A percentile compares a stretch with the other conserved stretches of the same genome.
Conservation (phyloP, 2,113 vertebrate genomes). For the Catharus minimus region DNA sequence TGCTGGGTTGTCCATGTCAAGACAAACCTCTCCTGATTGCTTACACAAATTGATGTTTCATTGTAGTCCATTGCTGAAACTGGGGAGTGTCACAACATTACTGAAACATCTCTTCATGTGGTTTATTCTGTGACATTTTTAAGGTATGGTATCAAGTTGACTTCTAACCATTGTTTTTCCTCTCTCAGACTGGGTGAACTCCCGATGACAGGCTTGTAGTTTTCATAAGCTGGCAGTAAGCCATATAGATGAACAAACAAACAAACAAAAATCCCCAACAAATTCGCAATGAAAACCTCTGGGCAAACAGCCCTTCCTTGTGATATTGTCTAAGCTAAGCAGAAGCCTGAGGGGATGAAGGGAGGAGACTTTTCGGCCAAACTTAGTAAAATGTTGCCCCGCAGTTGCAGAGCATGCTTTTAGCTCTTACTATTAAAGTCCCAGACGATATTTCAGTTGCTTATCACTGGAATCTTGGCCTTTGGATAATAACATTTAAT, state of each 20-base stretch:
- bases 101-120: not conserved
- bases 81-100: not conserved
- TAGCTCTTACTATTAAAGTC: not conserved
- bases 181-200: conserved; percentile 17
- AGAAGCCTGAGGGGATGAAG: conserved; percentile 38
- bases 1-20: not conserved
- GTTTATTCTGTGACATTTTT: not conserved
- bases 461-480: conserved; percentile 36
- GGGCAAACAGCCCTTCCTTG: conserved; percentile 63
- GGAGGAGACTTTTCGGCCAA: conserved; percentile 24
- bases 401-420: not conserved
- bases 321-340: conserved; percentile 62
- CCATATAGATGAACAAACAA: conserved; percentile 46
- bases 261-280: conserved; percentile 58
- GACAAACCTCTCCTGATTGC: not conserved
- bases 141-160: conserved; percentile 2
- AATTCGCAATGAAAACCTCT: conserved; percentile 55
- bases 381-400: not conserved
- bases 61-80: not conserved
- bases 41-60: not conserved
- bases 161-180: conserved; percentile 11
- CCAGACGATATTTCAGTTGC: not conserved
- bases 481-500: not conserved
- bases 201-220: conserved; percentile 44
- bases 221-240: conserved; percentile 33